A percentile compares a stretch with the other conserved stretches of the same genome.
These are phyloP conservation scores for Folsomia candida DNA, from an alignment of 2,888 invertebrate genomes.

Conservation along the genomic window DNA sequence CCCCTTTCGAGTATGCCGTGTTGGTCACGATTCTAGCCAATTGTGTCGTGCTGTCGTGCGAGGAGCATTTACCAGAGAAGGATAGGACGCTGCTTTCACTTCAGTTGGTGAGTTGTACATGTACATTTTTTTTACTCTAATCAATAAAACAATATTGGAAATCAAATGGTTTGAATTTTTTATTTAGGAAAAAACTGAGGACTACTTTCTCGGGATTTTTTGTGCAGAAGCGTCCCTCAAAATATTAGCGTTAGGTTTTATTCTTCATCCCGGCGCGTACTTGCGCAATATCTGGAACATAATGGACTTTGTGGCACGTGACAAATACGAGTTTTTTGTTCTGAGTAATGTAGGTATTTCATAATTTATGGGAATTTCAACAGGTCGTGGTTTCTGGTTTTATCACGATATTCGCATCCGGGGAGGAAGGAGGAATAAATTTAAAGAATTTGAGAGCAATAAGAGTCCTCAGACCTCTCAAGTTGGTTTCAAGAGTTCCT, in stretches of 20 bases:
- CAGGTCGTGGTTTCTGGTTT: neutral
- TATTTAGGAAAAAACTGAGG: neutral
- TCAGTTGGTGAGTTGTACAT: no score
- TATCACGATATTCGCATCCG: neutral
- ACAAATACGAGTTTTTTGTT: neutral
- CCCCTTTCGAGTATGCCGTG: no score
- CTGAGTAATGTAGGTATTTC: neutral
- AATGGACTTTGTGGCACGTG: neutral
- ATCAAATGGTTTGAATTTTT: no score
- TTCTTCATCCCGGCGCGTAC: neutral
- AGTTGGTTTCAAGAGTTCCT: constrained; percentile 10
- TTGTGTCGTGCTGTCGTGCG: no score
- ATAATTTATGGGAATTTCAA: neutral
- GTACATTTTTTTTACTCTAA: no score
- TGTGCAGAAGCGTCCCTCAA: neutral
- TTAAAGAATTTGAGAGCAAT: constrained; percentile 6
- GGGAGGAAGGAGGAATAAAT: constrained; percentile 8
- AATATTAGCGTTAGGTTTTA: neutral
- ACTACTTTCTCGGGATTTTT: neutral
- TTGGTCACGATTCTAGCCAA: no score
- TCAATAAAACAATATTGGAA: no score
- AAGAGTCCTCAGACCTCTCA: constrained; percentile 11
- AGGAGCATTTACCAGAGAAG: no score
- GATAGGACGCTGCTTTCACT: no score
- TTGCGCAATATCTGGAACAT: neutral